Percentiles rank a stretch among this genome's conserved stretches.
These are phyloP conservation scores for Busseola fusca DNA, from an alignment of 2,888 invertebrate species.

Conservation along the genomic window DNA sequence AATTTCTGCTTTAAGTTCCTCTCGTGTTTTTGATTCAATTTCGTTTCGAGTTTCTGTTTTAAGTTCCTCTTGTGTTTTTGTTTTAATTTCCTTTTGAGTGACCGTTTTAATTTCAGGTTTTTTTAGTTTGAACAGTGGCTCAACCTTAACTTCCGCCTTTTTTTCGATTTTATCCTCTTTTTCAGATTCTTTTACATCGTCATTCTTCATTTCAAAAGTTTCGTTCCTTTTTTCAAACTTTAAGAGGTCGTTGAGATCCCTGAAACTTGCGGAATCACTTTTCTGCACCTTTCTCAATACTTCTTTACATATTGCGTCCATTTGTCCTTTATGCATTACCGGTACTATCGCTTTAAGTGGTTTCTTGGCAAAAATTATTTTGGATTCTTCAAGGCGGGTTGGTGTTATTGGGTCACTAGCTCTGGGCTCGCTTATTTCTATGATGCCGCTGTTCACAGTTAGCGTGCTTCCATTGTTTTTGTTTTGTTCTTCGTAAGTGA, in stretches of 20 bases:
- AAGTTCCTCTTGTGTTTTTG: neutral
- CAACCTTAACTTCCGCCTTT: neutral
- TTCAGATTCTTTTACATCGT: constrained; percentile 19
- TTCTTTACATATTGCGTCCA: constrained; percentile 63
- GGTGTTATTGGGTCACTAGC: constrained; percentile 42
- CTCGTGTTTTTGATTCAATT: neutral
- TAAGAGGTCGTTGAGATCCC: constrained; percentile 64
- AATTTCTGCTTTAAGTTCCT: neutral
- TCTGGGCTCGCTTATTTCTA: constrained; percentile 48
- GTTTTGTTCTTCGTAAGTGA: constrained; percentile 17
- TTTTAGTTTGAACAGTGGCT: constrained; percentile 14
- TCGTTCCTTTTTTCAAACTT: constrained; percentile 41
- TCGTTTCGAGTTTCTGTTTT: neutral
- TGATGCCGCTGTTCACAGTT: constrained; percentile 52
- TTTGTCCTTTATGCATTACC: constrained; percentile 59
- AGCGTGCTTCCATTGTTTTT: constrained; percentile 54
- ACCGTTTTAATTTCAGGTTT: neutral
- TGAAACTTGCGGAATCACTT: constrained; percentile 61
- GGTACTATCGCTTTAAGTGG: constrained; percentile 37
- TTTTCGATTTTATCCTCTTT: constrained; percentile 20
- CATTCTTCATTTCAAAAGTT: constrained; percentile 17
- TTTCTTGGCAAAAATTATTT: constrained; percentile 40
- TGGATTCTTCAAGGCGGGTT: constrained; percentile 40
- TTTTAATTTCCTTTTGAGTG: neutral
- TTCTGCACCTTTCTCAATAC: constrained; percentile 61